These are phyloP conservation scores for Drosophila cardini DNA, from an alignment of 1,140 invertebrate species.

Conservation along the genomic window DNA sequence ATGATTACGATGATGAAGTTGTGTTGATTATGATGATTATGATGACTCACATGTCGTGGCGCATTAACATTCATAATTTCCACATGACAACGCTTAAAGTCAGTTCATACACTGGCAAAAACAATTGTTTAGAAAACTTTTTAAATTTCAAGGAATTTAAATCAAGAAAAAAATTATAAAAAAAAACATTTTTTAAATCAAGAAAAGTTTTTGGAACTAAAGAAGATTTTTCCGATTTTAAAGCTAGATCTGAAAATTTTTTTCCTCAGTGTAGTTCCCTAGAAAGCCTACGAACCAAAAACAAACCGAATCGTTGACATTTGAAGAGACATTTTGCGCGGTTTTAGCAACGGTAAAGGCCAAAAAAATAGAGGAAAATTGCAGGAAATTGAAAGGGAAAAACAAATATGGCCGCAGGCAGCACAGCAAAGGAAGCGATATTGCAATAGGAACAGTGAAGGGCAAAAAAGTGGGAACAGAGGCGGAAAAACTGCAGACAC, in stretches of 20 bases:
- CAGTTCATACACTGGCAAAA: conserved; percentile 7
- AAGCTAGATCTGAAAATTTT: no score
- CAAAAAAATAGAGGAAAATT: conserved; percentile 42
- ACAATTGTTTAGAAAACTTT: background rate
- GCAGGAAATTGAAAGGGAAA: conserved; percentile 77
- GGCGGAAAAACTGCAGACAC: conserved; percentile 37
- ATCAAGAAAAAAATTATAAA: conserved; percentile 14
- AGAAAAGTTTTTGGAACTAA: background rate
- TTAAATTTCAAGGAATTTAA: no score
- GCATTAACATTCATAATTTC: conserved; percentile 82
- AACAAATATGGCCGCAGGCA: conserved; percentile 77
- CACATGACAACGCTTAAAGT: conserved; percentile 68
- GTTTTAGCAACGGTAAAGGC: conserved; percentile 24
- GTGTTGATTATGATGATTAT: conserved; percentile 79
- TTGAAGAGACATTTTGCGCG: conserved; percentile 54
- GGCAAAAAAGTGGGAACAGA: background rate
- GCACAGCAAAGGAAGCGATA: conserved; percentile 4
- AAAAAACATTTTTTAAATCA: conserved; percentile 1
- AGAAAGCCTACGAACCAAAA: background rate
- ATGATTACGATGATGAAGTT: conserved; percentile 49
- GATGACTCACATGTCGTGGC: conserved; percentile 70
- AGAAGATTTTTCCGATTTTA: no score
- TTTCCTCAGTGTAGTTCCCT: no score
- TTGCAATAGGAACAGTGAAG: background rate
- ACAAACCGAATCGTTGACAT: conserved; percentile 58